Percentiles rank a stretch among this genome's conserved stretches.
These are phyloP conservation scores for Rhabdophis nuchalis DNA, from an alignment of 2,797 vertebrate genomes.

Conservation along the genomic window DNA sequence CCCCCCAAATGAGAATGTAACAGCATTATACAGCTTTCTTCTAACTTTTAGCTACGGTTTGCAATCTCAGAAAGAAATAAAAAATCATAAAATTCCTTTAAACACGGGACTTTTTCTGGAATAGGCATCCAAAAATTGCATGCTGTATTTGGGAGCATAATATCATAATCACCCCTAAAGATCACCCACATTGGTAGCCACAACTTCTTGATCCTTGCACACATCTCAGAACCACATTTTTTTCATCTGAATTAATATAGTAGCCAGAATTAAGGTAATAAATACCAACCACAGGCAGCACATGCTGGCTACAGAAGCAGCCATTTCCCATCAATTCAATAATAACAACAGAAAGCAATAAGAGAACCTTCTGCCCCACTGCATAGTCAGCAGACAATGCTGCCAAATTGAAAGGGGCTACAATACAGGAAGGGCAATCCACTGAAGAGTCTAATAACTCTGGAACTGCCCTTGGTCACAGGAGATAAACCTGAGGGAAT, in stretches of 20 bases:
- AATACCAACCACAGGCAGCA: neutral
- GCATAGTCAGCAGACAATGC: neutral
- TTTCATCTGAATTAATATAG: neutral
- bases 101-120: neutral
- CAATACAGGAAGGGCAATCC: neutral
- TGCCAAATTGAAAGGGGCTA: neutral
- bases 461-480: neutral
- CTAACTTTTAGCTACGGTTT: neutral
- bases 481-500: neutral
- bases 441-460: neutral
- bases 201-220: neutral
- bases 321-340: neutral
- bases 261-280: neutral
- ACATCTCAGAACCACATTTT: neutral
- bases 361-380: neutral
- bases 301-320: neutral
- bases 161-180: neutral
- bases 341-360: neutral
- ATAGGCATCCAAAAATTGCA: neutral
- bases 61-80: neutral
- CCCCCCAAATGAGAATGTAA: neutral
- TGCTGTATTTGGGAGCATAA: neutral
- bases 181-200: neutral
- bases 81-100: neutral
- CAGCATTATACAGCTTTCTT: neutral